These are phyloP conservation scores for Venustaconcha ellipsiformis DNA, from an alignment of 1,140 invertebrate genomes.

Conservation along the genomic window DNA sequence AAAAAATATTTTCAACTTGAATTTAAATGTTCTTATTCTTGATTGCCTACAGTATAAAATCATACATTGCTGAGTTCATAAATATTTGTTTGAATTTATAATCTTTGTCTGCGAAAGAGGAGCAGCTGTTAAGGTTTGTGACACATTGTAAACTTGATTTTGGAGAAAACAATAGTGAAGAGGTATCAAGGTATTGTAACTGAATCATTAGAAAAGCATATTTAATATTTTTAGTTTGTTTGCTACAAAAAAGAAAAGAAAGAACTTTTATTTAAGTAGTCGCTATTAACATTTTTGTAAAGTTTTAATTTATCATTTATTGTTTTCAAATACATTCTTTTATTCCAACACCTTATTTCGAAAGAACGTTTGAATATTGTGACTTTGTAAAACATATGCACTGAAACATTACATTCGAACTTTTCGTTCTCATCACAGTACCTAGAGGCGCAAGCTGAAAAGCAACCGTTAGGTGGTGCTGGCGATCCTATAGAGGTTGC, in stretches of 20 bases:
- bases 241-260: too few species aligned
- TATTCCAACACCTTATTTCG: too few species aligned
- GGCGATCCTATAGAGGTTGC: slow-evolving; percentile 83
- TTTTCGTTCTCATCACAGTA: slow-evolving; percentile 69
- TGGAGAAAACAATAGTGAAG: too few species aligned
- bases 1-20: background rate
- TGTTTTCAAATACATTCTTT: background rate
- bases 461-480: slow-evolving; percentile 83
- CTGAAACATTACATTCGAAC: background rate
- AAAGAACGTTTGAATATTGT: background rate
- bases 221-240: background rate
- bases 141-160: too few species aligned
- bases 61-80: background rate
- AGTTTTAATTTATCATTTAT: background rate
- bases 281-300: background rate
- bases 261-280: background rate
- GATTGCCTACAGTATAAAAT: too few species aligned
- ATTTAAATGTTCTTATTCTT: background rate
- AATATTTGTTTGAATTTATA: too few species aligned
- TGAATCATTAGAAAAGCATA: too few species aligned
- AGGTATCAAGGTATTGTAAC: too few species aligned
- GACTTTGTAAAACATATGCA: background rate
- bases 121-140: background rate
- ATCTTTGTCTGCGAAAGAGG: background rate
- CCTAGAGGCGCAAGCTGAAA: slow-evolving; percentile 79